These are phyloP conservation scores for Prunella himalayana DNA, from an alignment of 2,113 vertebrate genomes.

Conservation along the genomic window DNA sequence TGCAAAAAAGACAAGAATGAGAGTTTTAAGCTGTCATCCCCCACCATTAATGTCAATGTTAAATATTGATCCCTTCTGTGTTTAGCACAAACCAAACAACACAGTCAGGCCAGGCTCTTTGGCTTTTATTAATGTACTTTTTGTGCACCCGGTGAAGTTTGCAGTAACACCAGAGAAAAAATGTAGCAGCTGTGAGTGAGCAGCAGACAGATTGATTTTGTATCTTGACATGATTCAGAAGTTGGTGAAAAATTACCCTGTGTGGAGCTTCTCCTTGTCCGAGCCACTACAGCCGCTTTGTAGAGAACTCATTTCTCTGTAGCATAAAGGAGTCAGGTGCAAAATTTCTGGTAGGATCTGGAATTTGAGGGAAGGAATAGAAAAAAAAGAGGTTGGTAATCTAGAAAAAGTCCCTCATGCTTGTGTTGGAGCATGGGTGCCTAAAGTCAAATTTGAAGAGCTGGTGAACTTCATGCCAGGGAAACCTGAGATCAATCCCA, in stretches of 20 bases:
- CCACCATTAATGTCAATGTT: conserved; percentile 43
- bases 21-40: conserved; percentile 21
- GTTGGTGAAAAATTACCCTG: background rate
- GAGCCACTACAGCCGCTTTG: accelerated
- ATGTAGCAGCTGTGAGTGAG: background rate
- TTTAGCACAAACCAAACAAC: conserved; percentile 31
- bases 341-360: background rate
- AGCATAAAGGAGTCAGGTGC: background rate
- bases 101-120: background rate
- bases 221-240: conserved; percentile 7
- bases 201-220: conserved; percentile 20
- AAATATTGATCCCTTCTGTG: conserved; percentile 46
- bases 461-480: accelerated
- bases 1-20: background rate
- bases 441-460: background rate
- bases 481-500: background rate
- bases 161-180: background rate
- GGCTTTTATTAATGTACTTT: conserved; percentile 51
- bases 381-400: background rate
- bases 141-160: background rate
- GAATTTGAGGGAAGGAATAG: background rate
- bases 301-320: background rate
- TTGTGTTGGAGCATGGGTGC: background rate
- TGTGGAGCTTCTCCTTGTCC: background rate
- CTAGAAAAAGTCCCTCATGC: background rate